These are phyloP conservation scores for Smittia aterrima DNA, from an alignment of 2,888 invertebrate genomes.

Conservation along the genomic window DNA sequence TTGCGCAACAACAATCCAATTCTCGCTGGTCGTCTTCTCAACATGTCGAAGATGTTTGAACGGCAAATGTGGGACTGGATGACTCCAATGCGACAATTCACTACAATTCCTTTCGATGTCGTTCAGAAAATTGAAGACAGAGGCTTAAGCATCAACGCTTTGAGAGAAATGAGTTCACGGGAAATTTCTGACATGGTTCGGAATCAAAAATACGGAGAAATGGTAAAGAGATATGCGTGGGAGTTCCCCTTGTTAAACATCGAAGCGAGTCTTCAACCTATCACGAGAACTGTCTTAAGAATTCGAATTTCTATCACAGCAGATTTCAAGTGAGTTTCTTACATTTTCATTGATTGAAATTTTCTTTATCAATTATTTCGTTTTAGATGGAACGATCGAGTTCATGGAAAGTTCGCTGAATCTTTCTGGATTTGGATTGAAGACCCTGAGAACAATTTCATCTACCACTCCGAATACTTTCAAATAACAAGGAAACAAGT, in stretches of 20 bases:
- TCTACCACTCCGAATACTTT: conserved; percentile 95
- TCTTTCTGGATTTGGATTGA: conserved; percentile 98
- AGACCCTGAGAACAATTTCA: conserved; percentile 88
- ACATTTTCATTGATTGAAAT: conserved; percentile 37
- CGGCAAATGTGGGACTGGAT: conserved; percentile 85
- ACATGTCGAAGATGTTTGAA: conserved; percentile 90
- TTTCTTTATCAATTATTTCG: conserved; percentile 45
- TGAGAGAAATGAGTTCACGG: conserved; percentile 82
- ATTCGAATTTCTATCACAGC: conserved; percentile 78
- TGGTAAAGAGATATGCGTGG: conserved; percentile 78
- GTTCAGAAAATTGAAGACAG: conserved; percentile 78
- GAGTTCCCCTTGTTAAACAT: conserved; percentile 83
- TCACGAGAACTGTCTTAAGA: conserved; percentile 86
- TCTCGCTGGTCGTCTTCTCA: conserved; percentile 80
- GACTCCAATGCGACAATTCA: conserved; percentile 83
- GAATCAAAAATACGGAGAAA: conserved; percentile 70
- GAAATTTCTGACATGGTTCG: conserved; percentile 81
- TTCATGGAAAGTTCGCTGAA: conserved; percentile 85
- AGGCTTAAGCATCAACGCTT: conserved; percentile 69
- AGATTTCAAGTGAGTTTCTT: conserved; percentile 53
- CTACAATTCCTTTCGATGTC: conserved; percentile 71
- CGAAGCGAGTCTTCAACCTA: conserved; percentile 86
- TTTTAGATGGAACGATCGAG: conserved; percentile 85
- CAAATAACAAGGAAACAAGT: conserved; percentile 60
- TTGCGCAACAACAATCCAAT: conserved; percentile 86